These are phyloP conservation scores for Isoperla grammatica DNA, from an alignment of 2,888 invertebrate species.

Conservation along the genomic window DNA sequence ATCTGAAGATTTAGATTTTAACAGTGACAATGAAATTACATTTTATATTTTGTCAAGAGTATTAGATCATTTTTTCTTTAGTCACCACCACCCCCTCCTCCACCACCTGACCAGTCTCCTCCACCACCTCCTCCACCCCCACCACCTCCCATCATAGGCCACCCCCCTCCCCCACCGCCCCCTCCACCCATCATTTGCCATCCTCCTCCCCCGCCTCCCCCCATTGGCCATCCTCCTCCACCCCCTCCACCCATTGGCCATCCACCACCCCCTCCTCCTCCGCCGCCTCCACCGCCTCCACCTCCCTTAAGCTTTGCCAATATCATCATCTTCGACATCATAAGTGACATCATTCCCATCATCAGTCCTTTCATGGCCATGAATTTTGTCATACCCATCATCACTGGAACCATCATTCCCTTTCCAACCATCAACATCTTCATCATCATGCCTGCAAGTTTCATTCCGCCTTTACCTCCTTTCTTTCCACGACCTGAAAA, in stretches of 20 bases:
- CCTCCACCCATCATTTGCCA: neutral
- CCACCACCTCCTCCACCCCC: neutral
- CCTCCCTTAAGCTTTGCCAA: slow-evolving; percentile 1
- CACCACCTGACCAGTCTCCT: neutral
- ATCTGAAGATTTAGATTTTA: no score
- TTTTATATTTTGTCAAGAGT: no score
- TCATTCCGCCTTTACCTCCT: slow-evolving; percentile 18
- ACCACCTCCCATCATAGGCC: slow-evolving; percentile 2
- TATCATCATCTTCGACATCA: slow-evolving; percentile 20
- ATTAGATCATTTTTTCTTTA: no score
- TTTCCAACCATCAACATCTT: slow-evolving; percentile 26
- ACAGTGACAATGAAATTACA: no score
- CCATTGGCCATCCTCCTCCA: neutral
- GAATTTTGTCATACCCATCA: slow-evolving; percentile 29
- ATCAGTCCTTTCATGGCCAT: slow-evolving; percentile 14
- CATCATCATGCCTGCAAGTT: slow-evolving; percentile 16
- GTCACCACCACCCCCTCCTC: neutral
- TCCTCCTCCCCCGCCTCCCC: neutral
- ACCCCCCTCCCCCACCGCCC: slow-evolving; percentile 11
- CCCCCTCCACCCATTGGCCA: slow-evolving; percentile 4
- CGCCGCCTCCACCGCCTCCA: neutral
- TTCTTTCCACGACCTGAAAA: slow-evolving; percentile 16
- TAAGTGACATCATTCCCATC: slow-evolving; percentile 16
- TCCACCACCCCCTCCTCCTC: slow-evolving; percentile 6
- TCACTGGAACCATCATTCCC: slow-evolving; percentile 29